Evolutionary conservation across 2,888 invertebrate genomes (phyloP), one percentile per base, ranked within the genome.

Genomic region (Ditylenchus weischeri): DNA sequence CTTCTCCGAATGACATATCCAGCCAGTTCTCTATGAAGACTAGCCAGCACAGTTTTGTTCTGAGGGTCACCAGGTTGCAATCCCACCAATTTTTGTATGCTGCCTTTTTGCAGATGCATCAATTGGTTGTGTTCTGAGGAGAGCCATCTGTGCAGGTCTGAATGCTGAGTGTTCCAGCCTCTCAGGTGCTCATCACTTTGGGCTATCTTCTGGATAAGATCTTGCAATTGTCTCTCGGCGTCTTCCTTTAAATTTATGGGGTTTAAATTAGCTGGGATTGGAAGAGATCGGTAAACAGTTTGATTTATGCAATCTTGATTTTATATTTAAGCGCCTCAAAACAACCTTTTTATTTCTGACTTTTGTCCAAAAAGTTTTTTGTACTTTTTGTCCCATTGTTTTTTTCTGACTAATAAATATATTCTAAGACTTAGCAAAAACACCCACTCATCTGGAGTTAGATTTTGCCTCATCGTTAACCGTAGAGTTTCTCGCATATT

Each of bases 131-230:
- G 15, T 43, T 43, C 43, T 43, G 43, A 43, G 15, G 43, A 43
- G 15, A 93, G 92, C 93, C 93, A 93, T 0, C 89, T 90, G n/a
- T 91, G 90, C 43, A 93, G 86, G 83, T 92, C 92, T 86, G 93
- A 69, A 19, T 49, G 36, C 18, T 61, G 51, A 21, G n/a, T 21
- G 18, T 57, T 23, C 68, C 68, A 68, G 29, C 54, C 13, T 38
- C 43, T 36, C 7, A 57, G 43, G n/a, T 51, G 21, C 6, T 38
- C 63, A 15, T 49, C 48, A 23, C 47, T 36, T 47, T 38, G 48
- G 29, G 38, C 62, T 50, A 62, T 62, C 23, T 50, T 48, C 6
- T 47, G 23, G 29, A 36, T 50, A 47, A 62, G 38, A 10, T 62
- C 62, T n/a, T 36, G 23, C 19, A 62, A 15, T 18, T 48, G 35